These are phyloP conservation scores for Camptogramma bilineatum DNA, from an alignment of 2,888 invertebrate genomes.

Conservation along the genomic window DNA sequence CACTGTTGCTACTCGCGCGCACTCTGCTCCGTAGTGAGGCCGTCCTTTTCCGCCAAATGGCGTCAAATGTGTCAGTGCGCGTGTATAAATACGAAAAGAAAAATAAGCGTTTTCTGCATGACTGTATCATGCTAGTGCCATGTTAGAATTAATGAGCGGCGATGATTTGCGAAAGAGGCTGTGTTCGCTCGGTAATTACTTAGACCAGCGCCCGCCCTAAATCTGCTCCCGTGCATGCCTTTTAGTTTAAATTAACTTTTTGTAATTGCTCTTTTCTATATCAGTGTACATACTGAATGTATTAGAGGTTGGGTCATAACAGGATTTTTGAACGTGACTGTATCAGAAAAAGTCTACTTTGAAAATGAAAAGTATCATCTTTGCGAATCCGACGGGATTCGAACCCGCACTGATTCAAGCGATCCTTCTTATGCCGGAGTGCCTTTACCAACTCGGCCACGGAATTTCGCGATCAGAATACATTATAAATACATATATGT, in stretches of 20 bases:
- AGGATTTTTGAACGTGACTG: not conserved
- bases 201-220: conserved; percentile 44
- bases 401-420: too few species aligned
- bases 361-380: too few species aligned
- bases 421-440: too few species aligned
- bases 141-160: conserved; percentile 42
- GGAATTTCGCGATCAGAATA: too few species aligned
- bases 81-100: too few species aligned
- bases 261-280: not conserved
- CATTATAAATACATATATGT: too few species aligned
- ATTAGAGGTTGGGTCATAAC: not conserved
- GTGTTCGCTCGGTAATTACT: conserved; percentile 72
- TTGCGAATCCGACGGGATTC: too few species aligned
- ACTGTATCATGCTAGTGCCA: conserved; percentile 45
- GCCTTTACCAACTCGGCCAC: too few species aligned
- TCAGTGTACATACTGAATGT: not conserved
- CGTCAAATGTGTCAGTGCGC: too few species aligned
- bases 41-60: too few species aligned
- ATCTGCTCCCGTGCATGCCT: conserved; percentile 27
- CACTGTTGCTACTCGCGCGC: too few species aligned
- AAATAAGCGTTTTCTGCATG: not conserved
- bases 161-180: conserved; percentile 80
- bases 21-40: too few species aligned
- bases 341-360: not conserved
- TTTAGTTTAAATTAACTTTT: conserved; percentile 25